Conservation (phyloP, 2,888 invertebrate genomes). For the Amphipyra berbera region DNA sequence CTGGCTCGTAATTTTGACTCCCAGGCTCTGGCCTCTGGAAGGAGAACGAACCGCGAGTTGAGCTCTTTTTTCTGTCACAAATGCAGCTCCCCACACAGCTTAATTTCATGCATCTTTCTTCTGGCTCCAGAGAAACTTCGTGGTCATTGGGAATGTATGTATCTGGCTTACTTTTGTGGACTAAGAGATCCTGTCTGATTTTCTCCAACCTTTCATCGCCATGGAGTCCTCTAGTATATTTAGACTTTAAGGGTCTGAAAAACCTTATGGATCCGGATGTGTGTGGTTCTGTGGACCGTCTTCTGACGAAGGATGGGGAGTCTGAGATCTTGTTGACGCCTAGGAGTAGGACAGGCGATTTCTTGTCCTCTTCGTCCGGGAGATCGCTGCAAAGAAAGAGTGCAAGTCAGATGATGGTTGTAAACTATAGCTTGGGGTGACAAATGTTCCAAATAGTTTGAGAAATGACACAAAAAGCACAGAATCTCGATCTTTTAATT, state of each 20-base stretch:
- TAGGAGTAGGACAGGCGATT: slow-evolving; percentile 90
- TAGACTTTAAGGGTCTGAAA: slow-evolving; percentile 84
- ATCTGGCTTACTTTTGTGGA: slow-evolving; percentile 83
- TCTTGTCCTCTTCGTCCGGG: slow-evolving; percentile 90
- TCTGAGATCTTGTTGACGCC: slow-evolving; percentile 90
- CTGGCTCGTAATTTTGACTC: slow-evolving; percentile 74
- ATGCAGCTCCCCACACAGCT: slow-evolving; percentile 83
- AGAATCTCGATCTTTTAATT: too few species aligned
- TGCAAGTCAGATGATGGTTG: slow-evolving; percentile 42
- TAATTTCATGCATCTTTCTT: slow-evolving; percentile 77
- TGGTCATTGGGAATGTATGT: slow-evolving; percentile 83
- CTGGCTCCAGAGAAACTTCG: slow-evolving; percentile 77
- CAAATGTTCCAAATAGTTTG: slow-evolving; percentile 27
- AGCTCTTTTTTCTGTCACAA: slow-evolving; percentile 80
- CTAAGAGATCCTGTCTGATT: slow-evolving; percentile 83
- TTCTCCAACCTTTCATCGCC: slow-evolving; percentile 85
- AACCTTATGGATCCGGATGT: slow-evolving; percentile 83
- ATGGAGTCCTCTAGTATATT: slow-evolving; percentile 84
- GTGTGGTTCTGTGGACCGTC: slow-evolving; percentile 81
- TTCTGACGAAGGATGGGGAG: slow-evolving; percentile 80
- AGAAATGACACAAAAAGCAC: not conserved
- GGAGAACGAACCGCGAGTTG: slow-evolving; percentile 83
- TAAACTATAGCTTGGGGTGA: slow-evolving; percentile 5
- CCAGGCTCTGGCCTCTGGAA: slow-evolving; percentile 83
- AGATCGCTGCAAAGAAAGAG: slow-evolving; percentile 88